Evolutionary conservation across 2,797 vertebrate genomes (phyloP), one percentile per base, ranked within the genome.

Genomic region (Loriculus beryllinus): DNA sequence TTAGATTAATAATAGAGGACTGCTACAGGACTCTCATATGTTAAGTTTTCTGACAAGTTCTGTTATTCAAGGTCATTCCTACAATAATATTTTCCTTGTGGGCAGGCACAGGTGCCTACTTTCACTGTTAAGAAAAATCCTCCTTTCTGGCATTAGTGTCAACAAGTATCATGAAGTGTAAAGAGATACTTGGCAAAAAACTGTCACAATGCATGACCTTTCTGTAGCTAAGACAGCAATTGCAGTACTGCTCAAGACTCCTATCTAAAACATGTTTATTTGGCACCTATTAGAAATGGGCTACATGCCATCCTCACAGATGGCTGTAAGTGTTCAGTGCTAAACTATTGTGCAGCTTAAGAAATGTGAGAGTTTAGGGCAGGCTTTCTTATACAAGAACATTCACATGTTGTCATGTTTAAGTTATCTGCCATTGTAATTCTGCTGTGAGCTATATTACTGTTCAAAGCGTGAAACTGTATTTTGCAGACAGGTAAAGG

Each of bases 251-350:
- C 71, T 68, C 54, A 83, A 77, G 60, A 83, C 60, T 72, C 51
- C 77, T 16, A 74, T 63, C 43, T 69, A 72, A 87, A 88, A 29
- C 47, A 57, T 67, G 65, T 77, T 88, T 94, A 82, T 86, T 89
- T 80, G 81, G 86, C 81, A 92, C 71, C 60, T 88, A 74, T 68
- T 56, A 67, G 49, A 71, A 95, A 89, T 8, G 51, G 87, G 94
- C 82, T 31, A 43, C 25, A n/a, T 37, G 91, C 87, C 91, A 90
- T 48, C 83, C 26, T 82, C 62, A 48, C 90, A 96, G 83, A 93
- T 88, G 82, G 90, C 45, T 49, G 12, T 23, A 69, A 86, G 64
- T 18, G 45, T 42, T 90, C 81, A 47, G 19, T 64, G 82, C 63
- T 39, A 29, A 88, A 88, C 79, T 48, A 77, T 31, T 69, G 39